Evolutionary conservation across 2,888 invertebrate genomes (phyloP), one percentile per base, ranked within the genome.

Genomic region (Vandiemenella viatica): DNA sequence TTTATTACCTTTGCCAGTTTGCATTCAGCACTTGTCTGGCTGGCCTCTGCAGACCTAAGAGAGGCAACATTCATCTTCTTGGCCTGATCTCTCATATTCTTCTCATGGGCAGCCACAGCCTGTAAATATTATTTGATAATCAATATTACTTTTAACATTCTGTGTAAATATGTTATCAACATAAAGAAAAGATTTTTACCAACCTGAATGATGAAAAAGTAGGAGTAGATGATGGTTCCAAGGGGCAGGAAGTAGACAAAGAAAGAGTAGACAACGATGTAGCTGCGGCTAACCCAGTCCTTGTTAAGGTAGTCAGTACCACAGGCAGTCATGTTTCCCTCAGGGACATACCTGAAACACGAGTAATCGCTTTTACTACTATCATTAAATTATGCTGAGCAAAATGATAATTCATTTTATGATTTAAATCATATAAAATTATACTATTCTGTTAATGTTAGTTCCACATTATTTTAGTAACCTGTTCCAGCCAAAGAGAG

Each of bases 21-120:
- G 65, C 82, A 83, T 67, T 89, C 89, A 7, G 88, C 85, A 60
- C 86, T 87, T 44, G 83, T 82, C 59, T 79, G 79, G 13, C 79
- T 74, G 56, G 79, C 77, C 62, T 87, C 85, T 21, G 82, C 76
- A 26, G 86, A 85, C 62, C 89, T 74, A 48, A 90, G 73, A 32
- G 88, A 88, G 53, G 88, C 83, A 5, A 90, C 90, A 66, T 90
- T 90, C 90, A 90, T 90, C 69, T 90, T 90, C 68, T 89, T 89
- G 47, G 90, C 90, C 68, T 90, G 89, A 65, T 88, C 89, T 58
- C 86, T 74, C 85, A 90, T 87, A 40, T 74, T 75, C 61, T 79
- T 86, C 66, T 90, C 89, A 69, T 90, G 90, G 58, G 82, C 83
- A 50, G 82, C 73, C 51, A 87, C 87, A 56, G 87, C 87, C 75